phyloP scores from a whole-genome alignment of 1,140 invertebrate species.

The Rhopalosiphum padi region DNA sequence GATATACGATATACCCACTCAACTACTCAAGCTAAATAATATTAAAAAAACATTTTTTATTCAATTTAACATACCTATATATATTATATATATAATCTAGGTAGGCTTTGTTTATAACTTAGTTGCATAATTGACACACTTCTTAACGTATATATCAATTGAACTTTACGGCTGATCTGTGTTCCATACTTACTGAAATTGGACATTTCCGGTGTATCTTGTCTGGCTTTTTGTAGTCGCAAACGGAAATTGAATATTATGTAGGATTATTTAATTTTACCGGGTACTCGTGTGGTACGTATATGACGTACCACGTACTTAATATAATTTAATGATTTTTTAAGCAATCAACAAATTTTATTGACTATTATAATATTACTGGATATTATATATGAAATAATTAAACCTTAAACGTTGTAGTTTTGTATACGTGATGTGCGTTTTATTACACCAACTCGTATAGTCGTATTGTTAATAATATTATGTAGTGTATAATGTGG shows the following conservation, averaged over 20 bases:
- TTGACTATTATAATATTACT: not conserved
- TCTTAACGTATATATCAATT: not conserved
- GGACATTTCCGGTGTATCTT: conserved; percentile 52
- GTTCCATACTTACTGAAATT: conserved; percentile 24
- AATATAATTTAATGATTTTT: not conserved
- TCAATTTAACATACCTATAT: too few relatives aligned
- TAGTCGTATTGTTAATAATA: too few relatives aligned
- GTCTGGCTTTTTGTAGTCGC: conserved; percentile 1
- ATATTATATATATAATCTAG: not conserved
- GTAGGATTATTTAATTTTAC: not conserved
- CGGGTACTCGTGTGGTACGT: not conserved
- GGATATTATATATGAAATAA: not conserved
- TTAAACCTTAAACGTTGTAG: too few relatives aligned
- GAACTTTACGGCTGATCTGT: not conserved
- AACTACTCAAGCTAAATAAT: not conserved
- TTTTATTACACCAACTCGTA: too few relatives aligned
- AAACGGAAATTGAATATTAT: not conserved
- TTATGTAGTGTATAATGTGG: too few relatives aligned
- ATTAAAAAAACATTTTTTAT: not conserved
- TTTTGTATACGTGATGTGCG: too few relatives aligned
- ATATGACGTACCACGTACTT: too few relatives aligned
- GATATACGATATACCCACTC: not conserved
- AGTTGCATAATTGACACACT: conserved; percentile 35
- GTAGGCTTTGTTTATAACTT: not conserved
- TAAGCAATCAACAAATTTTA: not conserved